Evolutionary conservation across 2,113 vertebrate species (phyloP).

Genomic region (Peucedramus taeniatus): DNA sequence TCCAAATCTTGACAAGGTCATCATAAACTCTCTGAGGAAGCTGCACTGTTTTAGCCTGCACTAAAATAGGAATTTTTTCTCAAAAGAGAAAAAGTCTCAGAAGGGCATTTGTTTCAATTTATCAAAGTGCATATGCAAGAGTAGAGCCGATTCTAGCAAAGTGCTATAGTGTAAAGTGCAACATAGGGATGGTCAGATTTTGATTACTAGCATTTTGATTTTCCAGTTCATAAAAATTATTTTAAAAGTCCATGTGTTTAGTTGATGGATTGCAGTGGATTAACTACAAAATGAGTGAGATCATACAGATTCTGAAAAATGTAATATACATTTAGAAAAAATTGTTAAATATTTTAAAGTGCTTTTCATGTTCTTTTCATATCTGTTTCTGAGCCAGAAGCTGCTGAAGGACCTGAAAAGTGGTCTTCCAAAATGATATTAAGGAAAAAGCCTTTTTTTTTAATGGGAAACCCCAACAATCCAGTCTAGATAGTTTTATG

Average conservation of each 20-base stretch:
- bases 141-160: neutral
- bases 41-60: neutral
- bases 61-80: neutral
- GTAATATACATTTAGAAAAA: neutral
- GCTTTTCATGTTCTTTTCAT: neutral
- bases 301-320: neutral
- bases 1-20: neutral
- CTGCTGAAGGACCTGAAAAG: neutral
- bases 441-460: neutral
- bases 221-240: neutral
- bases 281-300: neutral
- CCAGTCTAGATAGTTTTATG: neutral
- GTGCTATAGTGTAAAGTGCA: neutral
- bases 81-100: neutral
- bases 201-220: neutral
- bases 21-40: neutral
- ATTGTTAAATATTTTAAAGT: neutral
- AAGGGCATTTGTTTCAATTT: neutral
- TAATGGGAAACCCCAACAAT: neutral
- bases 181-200: neutral
- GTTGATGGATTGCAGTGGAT: neutral
- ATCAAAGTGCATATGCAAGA: neutral
- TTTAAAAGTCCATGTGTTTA: neutral
- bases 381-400: neutral
- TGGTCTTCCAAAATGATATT: neutral